Conservation (phyloP, 2,113 vertebrate species). For the Struthidea cinerea region DNA sequence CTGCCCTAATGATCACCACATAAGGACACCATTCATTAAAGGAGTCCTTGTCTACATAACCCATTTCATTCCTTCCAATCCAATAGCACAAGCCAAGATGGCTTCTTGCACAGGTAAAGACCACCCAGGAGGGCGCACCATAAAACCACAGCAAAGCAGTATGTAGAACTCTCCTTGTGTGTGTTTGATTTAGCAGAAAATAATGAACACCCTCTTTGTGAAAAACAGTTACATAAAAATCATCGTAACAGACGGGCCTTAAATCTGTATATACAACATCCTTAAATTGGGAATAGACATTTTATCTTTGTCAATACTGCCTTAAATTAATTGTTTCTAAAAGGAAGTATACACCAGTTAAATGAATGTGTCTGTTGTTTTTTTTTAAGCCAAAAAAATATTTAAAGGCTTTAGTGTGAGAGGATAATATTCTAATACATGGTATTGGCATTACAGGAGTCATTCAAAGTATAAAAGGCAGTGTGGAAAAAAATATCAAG, state of each 20-base stretch:
- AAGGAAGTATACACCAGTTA: background rate
- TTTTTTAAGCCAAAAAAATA: background rate
- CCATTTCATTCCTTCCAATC: background rate
- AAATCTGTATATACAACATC: background rate
- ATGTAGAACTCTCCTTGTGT: background rate
- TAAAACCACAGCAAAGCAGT: background rate
- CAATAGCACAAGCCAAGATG: background rate
- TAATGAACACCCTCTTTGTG: background rate
- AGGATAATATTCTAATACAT: background rate
- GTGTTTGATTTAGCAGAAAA: background rate
- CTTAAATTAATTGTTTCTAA: background rate
- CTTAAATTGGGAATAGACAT: background rate
- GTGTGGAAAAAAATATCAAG: background rate
- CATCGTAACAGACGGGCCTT: background rate
- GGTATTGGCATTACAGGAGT: background rate
- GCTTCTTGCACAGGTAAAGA: background rate
- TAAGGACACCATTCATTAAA: background rate
- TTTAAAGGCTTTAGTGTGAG: background rate
- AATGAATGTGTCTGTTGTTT: background rate
- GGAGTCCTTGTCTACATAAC: background rate
- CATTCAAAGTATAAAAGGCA: background rate
- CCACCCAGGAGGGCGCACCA: background rate
- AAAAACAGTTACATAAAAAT: background rate
- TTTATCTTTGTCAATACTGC: background rate
- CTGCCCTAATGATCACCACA: background rate